Evolutionary conservation across 2,797 vertebrate genomes (phyloP), one percentile per base, ranked within the genome.

Genomic region (Setipinna tenuifilis): DNA sequence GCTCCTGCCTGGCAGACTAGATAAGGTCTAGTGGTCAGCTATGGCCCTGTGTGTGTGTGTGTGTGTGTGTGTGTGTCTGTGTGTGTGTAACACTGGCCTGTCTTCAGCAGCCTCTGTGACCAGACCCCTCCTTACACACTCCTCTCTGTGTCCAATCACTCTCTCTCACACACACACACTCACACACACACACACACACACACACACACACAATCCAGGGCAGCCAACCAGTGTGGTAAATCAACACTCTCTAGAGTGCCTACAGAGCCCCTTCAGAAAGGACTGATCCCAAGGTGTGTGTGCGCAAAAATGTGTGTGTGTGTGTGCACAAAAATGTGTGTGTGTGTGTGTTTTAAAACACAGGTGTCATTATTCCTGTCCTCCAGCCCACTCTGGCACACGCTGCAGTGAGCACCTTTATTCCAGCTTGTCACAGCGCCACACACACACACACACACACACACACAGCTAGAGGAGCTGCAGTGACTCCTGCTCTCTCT

Each of bases 391-490:
- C 23, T 28, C 62, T 28, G 23, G 23, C 23, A 5, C 23, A 65
- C 9, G 23, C 23, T 65, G 23, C 62, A 65, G 62, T 65, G 62
- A 28, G 23, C 23, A 28, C 11, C 62, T 28, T 23, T 25, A 28
- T 23, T 65, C 62, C 23, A 25, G 7, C 23, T 28, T 28, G 62
- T 65, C 23, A 25, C 12, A 7, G 58, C 9, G 2, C 6, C 61
- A 65, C 61, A 65, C 61, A 65, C 61, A 65, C 61, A 62, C 61
- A 62, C 61, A 62, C 61, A 62, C 61, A 25, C 61, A 65, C 61
- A 65, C 23, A 65, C 61, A 65, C 58, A 61, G 61, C 21, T 65
- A 23, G 21, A 21, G 17, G 58, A 59, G 58, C 17, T n/a, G 17
- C 17, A 59, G 58, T 59, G 17, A 0, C 50, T 54, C 6, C 50